Evolutionary conservation across 2,797 vertebrate genomes (phyloP).

Genomic region (Babyrousa celebensis): DNA sequence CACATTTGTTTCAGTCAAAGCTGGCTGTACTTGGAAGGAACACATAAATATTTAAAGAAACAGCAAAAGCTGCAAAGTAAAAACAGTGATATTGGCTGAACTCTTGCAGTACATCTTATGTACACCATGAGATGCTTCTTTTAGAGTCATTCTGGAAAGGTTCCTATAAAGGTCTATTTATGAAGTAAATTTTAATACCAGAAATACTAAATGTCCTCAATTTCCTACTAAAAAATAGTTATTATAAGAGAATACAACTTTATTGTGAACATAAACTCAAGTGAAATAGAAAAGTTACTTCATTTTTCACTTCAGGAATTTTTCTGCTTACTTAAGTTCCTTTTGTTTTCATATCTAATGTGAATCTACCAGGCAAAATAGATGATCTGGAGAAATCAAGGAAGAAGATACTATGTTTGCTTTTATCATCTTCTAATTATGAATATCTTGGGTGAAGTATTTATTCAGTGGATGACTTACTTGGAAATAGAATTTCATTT

Average conservation of each 20-base stretch:
- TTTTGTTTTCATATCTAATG: constrained; percentile 23
- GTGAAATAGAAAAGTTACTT: not conserved
- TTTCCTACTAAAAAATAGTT: not conserved
- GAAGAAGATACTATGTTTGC: not conserved
- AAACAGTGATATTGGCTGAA: constrained; percentile 69
- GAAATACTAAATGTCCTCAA: not conserved
- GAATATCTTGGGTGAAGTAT: not conserved
- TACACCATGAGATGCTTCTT: constrained; percentile 1
- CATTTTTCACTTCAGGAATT: not conserved
- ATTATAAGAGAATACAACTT: not conserved
- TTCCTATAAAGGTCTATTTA: constrained; percentile 26
- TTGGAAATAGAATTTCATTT: constrained; percentile 19
- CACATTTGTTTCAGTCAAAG: constrained; percentile 75
- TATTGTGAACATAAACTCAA: not conserved
- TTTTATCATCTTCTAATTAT: constrained; percentile 15
- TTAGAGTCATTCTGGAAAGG: constrained; percentile 16
- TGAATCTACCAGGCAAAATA: not conserved
- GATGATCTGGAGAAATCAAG: not conserved
- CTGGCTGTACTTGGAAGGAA: constrained; percentile 48
- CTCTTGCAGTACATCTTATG: not conserved
- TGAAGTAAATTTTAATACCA: not conserved
- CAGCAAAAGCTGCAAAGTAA: constrained; percentile 68
- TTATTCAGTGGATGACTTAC: not conserved
- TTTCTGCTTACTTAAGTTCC: not conserved
- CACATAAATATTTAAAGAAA: constrained; percentile 78